Conservation (phyloP, 37 sponge, comb jelly and placozoan genomes). For the Bolinopsis microptera region DNA sequence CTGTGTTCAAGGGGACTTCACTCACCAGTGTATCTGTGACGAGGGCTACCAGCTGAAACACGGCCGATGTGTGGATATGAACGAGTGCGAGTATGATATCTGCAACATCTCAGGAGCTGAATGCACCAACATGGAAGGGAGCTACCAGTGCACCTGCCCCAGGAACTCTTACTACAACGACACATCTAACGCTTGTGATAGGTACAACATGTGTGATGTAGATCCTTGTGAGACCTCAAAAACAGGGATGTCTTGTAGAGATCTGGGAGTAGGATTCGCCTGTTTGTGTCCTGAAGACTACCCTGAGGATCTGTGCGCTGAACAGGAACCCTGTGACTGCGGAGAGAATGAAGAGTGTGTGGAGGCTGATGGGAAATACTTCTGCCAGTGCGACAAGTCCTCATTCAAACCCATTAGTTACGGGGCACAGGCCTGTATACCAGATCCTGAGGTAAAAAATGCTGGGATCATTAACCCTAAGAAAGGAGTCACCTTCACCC, state of each 20-base stretch:
- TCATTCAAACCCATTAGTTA: background rate
- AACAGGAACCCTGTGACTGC: background rate
- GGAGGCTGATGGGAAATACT: background rate
- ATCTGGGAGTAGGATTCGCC: background rate
- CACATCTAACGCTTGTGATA: background rate
- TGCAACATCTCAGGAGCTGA: background rate
- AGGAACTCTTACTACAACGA: background rate
- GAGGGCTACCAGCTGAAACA: background rate
- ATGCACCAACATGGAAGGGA: background rate
- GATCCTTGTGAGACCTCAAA: constrained; percentile 18
- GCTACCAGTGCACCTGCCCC: background rate
- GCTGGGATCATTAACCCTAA: background rate
- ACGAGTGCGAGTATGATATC: background rate
- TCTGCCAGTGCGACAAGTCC: background rate
- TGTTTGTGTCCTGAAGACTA: constrained; percentile 6
- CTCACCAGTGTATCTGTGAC: background rate
- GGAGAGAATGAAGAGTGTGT: constrained; percentile 29
- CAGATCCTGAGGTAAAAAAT: background rate
- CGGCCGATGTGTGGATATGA: constrained; percentile 1
- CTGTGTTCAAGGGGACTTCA: background rate
- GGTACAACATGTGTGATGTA: background rate
- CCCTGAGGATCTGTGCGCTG: background rate
- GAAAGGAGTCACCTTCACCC: background rate
- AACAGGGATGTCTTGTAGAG: background rate
- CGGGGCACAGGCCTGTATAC: background rate